Conservation (phyloP, 2,888 invertebrate species). For the Thyatira batis region DNA sequence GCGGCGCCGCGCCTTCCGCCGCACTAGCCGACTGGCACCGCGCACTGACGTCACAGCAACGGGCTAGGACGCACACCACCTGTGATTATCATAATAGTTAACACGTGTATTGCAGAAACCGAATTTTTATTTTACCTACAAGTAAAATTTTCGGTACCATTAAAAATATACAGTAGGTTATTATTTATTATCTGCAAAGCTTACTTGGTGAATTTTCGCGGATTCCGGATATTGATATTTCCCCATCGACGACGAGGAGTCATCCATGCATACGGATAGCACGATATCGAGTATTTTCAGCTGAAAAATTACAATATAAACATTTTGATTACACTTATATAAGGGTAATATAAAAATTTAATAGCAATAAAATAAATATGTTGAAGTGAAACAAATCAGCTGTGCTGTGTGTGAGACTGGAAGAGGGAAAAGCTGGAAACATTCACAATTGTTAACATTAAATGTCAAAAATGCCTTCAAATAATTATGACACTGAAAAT, state of each 20-base stretch:
- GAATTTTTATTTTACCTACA: no score
- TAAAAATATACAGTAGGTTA: no score
- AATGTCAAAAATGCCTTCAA: no score
- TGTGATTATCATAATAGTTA: conserved; percentile 23
- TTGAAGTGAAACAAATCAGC: no score
- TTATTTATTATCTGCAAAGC: no score
- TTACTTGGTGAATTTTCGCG: conserved; percentile 94
- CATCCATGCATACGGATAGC: conserved; percentile 95
- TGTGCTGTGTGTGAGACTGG: no score
- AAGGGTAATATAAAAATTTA: no score
- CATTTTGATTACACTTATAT: background rate
- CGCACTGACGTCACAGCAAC: conserved; percentile 94
- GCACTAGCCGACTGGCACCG: conserved; percentile 83
- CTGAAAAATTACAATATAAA: conserved; percentile 66
- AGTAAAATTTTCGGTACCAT: no score
- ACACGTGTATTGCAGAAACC: background rate
- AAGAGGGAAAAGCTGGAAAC: no score
- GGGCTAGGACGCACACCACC: conserved; percentile 92
- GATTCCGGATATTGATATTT: conserved; percentile 98
- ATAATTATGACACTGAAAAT: no score
- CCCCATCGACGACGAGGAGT: conserved; percentile 94
- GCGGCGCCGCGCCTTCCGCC: conserved; percentile 79
- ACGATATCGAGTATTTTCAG: conserved; percentile 95
- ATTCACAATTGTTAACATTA: no score
- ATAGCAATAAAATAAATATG: no score